A percentile compares a stretch with the other conserved stretches of the same genome.
Conservation (phyloP, 2,888 invertebrate genomes). For the Drosophila aldrichi region DNA sequence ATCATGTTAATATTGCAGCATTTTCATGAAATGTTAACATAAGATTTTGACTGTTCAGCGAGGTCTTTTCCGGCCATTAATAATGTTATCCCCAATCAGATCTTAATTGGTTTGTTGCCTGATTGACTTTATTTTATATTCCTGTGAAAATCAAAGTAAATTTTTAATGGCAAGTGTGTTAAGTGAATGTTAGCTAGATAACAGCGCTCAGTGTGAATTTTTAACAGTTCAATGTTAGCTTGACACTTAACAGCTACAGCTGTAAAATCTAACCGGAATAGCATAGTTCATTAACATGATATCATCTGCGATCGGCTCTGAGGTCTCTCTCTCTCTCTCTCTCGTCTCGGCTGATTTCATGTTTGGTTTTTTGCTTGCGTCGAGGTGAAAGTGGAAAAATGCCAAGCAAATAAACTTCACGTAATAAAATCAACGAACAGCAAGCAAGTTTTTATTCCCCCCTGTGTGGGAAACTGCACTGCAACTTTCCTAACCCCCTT, state of each 20-base stretch:
- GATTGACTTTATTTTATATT: neutral
- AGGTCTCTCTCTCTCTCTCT: neutral
- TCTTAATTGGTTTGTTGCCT: neutral
- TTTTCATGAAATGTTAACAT: neutral
- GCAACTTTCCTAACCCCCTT: constrained; percentile 55
- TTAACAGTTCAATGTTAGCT: neutral
- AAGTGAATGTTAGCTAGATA: neutral
- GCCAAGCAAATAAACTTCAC: constrained; percentile 61
- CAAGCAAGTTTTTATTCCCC: constrained; percentile 48
- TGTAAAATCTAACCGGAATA: constrained; percentile 5
- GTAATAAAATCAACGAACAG: constrained; percentile 62
- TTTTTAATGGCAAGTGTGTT: neutral
- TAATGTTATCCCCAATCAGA: neutral
- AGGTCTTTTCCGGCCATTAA: neutral
- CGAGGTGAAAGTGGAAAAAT: constrained; percentile 70
- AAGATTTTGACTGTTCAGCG: neutral
- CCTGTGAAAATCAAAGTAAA: neutral
- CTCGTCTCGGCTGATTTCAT: constrained; percentile 15
- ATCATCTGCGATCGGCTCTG: neutral
- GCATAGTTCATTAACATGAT: constrained; percentile 42
- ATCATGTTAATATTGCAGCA: neutral
- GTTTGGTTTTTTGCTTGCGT: constrained; percentile 10
- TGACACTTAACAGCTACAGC: neutral
- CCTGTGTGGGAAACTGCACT: constrained; percentile 33
- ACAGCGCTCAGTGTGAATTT: neutral